phyloP scores from a whole-genome alignment of 2,113 vertebrate genomes.

The Oncorhynchus nerka region DNA sequence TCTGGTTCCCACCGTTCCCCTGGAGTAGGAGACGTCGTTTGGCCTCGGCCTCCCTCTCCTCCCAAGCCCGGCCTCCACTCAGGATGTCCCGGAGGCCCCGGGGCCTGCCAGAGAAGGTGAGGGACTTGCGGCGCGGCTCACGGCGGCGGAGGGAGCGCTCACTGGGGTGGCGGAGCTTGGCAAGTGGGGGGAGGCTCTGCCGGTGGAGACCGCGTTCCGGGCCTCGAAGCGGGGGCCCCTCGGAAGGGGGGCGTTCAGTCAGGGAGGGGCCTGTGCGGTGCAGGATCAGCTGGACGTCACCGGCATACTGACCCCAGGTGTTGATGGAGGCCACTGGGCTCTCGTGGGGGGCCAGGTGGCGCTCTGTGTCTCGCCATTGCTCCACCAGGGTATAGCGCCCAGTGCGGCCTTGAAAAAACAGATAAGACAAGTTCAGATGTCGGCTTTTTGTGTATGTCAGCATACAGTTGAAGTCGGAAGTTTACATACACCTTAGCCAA shows the following conservation, averaged over 20 bases:
- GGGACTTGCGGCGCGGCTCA: constrained; percentile 92
- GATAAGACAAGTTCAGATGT: background rate
- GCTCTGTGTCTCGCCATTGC: constrained; percentile 94
- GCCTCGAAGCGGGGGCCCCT: constrained; percentile 81
- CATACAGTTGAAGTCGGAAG: too few species aligned
- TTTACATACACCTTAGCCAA: too few species aligned
- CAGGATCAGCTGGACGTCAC: constrained; percentile 93
- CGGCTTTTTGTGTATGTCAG: too few species aligned
- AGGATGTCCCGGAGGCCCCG: constrained; percentile 92
- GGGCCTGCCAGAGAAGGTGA: constrained; percentile 92
- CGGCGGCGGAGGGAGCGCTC: constrained; percentile 86
- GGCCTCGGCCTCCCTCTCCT: constrained; percentile 76
- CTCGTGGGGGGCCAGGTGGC: constrained; percentile 90
- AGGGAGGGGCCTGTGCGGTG: constrained; percentile 91
- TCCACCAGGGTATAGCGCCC: constrained; percentile 95
- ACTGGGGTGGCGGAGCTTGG: constrained; percentile 84
- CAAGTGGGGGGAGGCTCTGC: constrained; percentile 91
- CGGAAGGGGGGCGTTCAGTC: constrained; percentile 88
- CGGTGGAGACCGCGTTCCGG: constrained; percentile 90
- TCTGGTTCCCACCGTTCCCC: constrained; percentile 50
- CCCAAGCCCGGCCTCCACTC: constrained; percentile 69
- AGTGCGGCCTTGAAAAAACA: constrained; percentile 83
- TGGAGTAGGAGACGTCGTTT: constrained; percentile 79
- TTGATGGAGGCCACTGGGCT: constrained; percentile 93
- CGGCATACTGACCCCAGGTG: constrained; percentile 97